Evolutionary conservation across 2,888 invertebrate genomes (phyloP).

Genomic region (Parelbella ahira): DNA sequence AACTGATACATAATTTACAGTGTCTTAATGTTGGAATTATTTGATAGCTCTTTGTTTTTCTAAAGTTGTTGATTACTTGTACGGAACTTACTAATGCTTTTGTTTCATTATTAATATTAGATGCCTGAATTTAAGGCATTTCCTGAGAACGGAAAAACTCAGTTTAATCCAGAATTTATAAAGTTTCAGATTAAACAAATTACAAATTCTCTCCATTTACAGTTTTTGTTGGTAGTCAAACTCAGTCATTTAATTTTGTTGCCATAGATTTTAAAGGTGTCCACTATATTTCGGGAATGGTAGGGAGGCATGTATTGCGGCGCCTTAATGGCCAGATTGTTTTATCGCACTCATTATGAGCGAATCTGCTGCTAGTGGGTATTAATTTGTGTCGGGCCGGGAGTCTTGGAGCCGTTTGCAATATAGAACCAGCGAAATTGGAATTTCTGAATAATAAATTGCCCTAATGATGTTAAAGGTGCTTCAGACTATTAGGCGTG

Average conservation of each 20-base stretch:
- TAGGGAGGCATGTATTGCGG: slow-evolving; percentile 57
- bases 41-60: too few relatives aligned
- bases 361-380: slow-evolving; percentile 45
- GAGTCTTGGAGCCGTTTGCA: slow-evolving; percentile 31
- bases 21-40: too few relatives aligned
- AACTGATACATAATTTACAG: too few relatives aligned
- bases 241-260: slow-evolving; percentile 48
- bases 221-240: slow-evolving; percentile 4
- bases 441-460: slow-evolving; percentile 33
- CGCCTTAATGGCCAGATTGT: slow-evolving; percentile 59
- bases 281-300: slow-evolving; percentile 50
- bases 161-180: too few relatives aligned
- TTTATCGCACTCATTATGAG: slow-evolving; percentile 71
- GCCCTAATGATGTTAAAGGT: slow-evolving; percentile 25
- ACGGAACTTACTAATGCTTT: too few relatives aligned
- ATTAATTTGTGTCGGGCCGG: slow-evolving; percentile 46
- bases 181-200: neutral
- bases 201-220: neutral
- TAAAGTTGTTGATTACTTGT: too few relatives aligned
- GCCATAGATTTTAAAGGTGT: slow-evolving; percentile 53
- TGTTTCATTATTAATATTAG: too few relatives aligned
- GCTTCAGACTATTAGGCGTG: slow-evolving; percentile 1
- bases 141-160: too few relatives aligned
- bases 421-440: slow-evolving; percentile 29
- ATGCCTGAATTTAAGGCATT: too few relatives aligned